Conservation (phyloP, 2,888 invertebrate genomes). For the Cylindroiulus punctatus region DNA sequence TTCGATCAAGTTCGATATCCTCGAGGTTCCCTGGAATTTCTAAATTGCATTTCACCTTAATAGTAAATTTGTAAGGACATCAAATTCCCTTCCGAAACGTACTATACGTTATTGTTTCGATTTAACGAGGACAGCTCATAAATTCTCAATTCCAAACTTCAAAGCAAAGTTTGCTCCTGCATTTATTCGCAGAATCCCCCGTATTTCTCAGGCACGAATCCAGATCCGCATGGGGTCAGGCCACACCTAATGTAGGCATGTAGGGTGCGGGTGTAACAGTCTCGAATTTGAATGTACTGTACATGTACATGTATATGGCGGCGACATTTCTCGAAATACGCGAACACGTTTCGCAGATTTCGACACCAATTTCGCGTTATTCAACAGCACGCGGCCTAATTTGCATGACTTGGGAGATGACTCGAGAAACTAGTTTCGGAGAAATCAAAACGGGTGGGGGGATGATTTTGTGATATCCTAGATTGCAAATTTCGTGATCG, state of each 20-base stretch:
- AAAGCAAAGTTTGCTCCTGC: background rate
- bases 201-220: background rate
- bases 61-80: too few species aligned
- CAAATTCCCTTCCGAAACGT: too few species aligned
- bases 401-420: background rate
- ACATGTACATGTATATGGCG: background rate
- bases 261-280: too few species aligned
- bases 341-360: background rate
- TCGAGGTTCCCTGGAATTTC: too few species aligned
- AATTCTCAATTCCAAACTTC: too few species aligned
- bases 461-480: background rate
- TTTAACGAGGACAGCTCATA: too few species aligned
- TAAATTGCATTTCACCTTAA: too few species aligned
- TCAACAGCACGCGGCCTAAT: background rate
- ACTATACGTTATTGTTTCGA: too few species aligned
- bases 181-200: background rate
- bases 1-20: too few species aligned
- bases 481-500: slow-evolving; percentile 2
- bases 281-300: background rate
- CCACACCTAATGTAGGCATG: slow-evolving; percentile 11
- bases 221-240: background rate
- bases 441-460: slow-evolving; percentile 8
- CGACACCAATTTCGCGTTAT: slow-evolving; percentile 12
- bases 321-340: background rate
- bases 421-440: background rate